phyloP scores from a whole-genome alignment of 1,140 invertebrate genomes.

The Protaetia brevitarsis region DNA sequence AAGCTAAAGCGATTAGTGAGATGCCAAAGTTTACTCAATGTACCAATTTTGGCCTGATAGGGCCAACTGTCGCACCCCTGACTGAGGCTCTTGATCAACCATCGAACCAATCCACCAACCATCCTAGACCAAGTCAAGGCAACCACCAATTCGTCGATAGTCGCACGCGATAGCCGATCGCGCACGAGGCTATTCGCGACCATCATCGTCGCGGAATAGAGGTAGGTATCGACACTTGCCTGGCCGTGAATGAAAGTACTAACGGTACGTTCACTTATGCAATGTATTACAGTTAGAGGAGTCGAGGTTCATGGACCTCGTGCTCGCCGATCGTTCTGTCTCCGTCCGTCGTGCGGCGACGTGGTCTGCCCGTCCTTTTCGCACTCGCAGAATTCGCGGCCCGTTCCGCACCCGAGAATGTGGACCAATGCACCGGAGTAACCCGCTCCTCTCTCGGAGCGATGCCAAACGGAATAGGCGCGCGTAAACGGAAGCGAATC shows the following conservation, averaged over 20 bases:
- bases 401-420: slow-evolving; percentile 32
- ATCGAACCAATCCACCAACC: no score
- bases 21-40: no score
- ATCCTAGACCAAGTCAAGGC: no score
- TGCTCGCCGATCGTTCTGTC: slow-evolving; percentile 21
- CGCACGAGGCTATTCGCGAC: slow-evolving; percentile 24
- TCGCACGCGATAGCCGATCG: no score
- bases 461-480: slow-evolving; percentile 5
- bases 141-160: no score
- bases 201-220: neutral
- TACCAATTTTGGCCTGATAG: no score
- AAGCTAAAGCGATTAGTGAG: no score
- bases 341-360: slow-evolving; percentile 9
- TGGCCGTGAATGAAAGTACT: slow-evolving; percentile 48
- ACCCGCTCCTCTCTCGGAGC: slow-evolving; percentile 29
- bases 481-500: slow-evolving; percentile 11
- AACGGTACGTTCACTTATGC: slow-evolving; percentile 48
- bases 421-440: slow-evolving; percentile 43
- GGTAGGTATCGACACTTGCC: slow-evolving; percentile 22
- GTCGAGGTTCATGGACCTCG: slow-evolving; percentile 41
- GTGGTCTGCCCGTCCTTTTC: slow-evolving; percentile 22
- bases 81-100: no score
- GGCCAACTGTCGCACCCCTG: no score
- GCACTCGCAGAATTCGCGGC: slow-evolving; percentile 34
- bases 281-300: slow-evolving; percentile 47